A percentile compares a stretch with the other conserved stretches of the same genome.
These are phyloP conservation scores for Dasypus novemcinctus DNA, from an alignment of 2,113 vertebrate genomes.

Conservation along the genomic window DNA sequence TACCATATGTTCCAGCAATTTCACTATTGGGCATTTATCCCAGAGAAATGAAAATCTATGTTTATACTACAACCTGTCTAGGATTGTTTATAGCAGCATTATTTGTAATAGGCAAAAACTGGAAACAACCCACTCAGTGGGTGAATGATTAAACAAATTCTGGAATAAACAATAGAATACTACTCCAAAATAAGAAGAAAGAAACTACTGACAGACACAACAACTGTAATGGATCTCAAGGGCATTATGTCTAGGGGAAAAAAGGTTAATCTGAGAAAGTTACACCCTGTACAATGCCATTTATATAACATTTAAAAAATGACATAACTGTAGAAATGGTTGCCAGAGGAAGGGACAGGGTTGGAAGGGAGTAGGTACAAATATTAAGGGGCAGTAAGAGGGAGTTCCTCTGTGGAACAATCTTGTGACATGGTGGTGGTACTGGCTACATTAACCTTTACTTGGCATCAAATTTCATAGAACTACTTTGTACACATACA, in stretches of 20 bases:
- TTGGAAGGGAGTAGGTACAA: neutral
- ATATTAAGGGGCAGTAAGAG: neutral
- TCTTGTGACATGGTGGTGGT: neutral
- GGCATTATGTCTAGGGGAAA: neutral
- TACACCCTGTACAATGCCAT: neutral
- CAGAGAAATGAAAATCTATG: constrained; percentile 23
- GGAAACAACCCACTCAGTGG: neutral
- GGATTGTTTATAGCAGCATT: neutral
- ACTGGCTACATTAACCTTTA: neutral
- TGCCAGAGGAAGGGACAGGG: neutral
- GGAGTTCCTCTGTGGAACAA: neutral
- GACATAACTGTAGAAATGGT: neutral
- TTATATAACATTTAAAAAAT: neutral
- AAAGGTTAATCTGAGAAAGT: neutral
- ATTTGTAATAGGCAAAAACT: neutral
- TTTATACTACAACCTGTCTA: neutral
- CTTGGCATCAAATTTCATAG: neutral
- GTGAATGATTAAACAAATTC: neutral
- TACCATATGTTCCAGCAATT: neutral
- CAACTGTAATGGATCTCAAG: neutral
- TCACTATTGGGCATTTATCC: neutral
- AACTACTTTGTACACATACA: neutral
- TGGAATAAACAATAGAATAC: neutral
- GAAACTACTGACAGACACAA: neutral
- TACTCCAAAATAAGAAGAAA: neutral